Evolutionary conservation across 2,797 vertebrate species (phyloP).

Genomic region (Danionella dracula): DNA sequence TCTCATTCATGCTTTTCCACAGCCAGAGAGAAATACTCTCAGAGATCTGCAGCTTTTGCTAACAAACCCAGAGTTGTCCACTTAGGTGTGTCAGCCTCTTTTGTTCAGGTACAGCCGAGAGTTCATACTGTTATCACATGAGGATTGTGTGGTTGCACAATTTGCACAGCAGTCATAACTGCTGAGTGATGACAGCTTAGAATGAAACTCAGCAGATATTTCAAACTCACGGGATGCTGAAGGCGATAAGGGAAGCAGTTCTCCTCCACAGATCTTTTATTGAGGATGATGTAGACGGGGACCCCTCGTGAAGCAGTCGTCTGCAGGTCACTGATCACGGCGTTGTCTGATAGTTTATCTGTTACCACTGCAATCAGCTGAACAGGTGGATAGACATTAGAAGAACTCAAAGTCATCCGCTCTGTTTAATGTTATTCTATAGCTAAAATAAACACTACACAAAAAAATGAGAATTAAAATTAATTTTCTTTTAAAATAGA

Average conservation of each 20-base stretch:
- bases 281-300: conserved; percentile 81
- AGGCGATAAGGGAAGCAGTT: conserved; percentile 65
- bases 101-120: not conserved
- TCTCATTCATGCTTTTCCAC: conserved; percentile 6
- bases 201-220: not conserved
- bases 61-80: not conserved
- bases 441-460: too few relatives aligned
- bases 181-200: not conserved
- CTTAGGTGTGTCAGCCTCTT: conserved; percentile 29
- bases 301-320: conserved; percentile 68
- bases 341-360: conserved; percentile 76
- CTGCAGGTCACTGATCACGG: conserved; percentile 75
- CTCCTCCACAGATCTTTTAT: conserved; percentile 69
- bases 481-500: too few relatives aligned
- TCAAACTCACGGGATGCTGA: conserved; percentile 67
- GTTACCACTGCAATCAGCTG: conserved; percentile 83
- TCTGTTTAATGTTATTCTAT: too few relatives aligned
- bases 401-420: too few relatives aligned
- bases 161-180: not conserved
- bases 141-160: not conserved
- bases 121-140: conserved; percentile 1
- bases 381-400: not conserved
- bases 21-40: not conserved
- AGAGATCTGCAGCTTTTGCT: not conserved
- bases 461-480: too few relatives aligned